phyloP scores from a whole-genome alignment of 2,797 vertebrate genomes.

The Coreius guichenoti region DNA sequence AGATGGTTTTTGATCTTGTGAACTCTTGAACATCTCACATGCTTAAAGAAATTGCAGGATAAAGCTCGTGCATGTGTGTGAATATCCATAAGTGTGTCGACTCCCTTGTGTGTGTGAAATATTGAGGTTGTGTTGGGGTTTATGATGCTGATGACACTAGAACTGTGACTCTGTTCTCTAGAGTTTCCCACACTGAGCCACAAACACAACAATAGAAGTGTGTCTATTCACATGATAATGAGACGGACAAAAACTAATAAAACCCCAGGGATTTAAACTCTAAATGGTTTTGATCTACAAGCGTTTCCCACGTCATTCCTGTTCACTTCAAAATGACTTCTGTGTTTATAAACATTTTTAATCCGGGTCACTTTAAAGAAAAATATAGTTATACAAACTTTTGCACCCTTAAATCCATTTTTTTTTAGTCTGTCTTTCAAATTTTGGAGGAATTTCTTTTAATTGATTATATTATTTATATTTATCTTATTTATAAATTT shows the following conservation, averaged over 20 bases:
- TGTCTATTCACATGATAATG: slow-evolving; percentile 51
- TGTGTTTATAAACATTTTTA: not conserved
- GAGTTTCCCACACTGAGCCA: slow-evolving; percentile 49
- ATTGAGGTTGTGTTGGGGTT: slow-evolving; percentile 4
- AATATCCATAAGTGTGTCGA: slow-evolving; percentile 42
- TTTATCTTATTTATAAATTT: not conserved
- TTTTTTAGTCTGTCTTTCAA: no score
- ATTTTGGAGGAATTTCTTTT: no score
- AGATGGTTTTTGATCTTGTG: no score
- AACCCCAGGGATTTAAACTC: not conserved
- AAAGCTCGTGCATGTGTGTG: not conserved
- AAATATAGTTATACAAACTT: no score
- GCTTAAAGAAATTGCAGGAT: no score
- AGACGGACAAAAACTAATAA: not conserved
- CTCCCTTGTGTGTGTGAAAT: slow-evolving; percentile 2
- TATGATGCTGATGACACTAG: no score
- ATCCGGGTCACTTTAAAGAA: not conserved
- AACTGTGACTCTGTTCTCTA: slow-evolving; percentile 47
- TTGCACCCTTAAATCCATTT: no score
- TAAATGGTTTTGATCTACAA: not conserved
- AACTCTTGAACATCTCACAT: not conserved
- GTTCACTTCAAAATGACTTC: not conserved
- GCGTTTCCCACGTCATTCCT: not conserved
- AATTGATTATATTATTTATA: not conserved
- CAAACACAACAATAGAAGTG: slow-evolving; percentile 39